Evolutionary conservation across 2,113 vertebrate genomes (phyloP), one percentile per base, ranked within the genome.

Genomic region (Oryzias melastigma): DNA sequence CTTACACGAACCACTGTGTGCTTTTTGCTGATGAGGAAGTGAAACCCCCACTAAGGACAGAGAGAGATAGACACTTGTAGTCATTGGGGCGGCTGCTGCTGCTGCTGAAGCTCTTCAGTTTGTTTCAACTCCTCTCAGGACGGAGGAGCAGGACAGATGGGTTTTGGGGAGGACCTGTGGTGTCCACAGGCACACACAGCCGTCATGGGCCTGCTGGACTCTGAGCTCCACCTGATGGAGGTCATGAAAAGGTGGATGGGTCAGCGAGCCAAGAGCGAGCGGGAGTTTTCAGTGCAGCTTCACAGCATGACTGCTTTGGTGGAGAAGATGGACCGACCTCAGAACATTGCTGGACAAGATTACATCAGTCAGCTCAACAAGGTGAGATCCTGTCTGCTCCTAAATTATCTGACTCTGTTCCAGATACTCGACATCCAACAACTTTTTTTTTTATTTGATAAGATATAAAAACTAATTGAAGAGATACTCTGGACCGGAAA

Each of bases 211-310:
- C 91, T 98, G 73, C 94, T 98, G 89, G 97, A 99, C 22, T 86
- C 92, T 0, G 97, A 99, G 88, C 92, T 98, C 57, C 94, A 94
- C 15, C 89, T 98, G 19, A 93, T 99, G 92, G 97, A 98, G 83
- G 88, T 92, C 56, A 95, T 98, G 94, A 95, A 93, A 83, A 98
- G 95, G 80, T 98, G 96, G 95, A 97, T 99, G 93, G 89, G 85
- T 1, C 96, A 98, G 88, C 89, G 97, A 0, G 93, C 93, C 2
- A 97, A 95, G 91, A 96, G 95, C 0, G 95, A 98, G 85, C 82
- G 93, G 12, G 95, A 99, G 49, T 99, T 98, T 0, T 94, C 94
- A 0, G 84, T 88, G 1, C 90, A 96, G 84, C 91, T 99, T 62
- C 97, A 96, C 60, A 92, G 95, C 78, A 97, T 98, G 95, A 86